Evolutionary conservation across 2,888 invertebrate genomes (phyloP).

Genomic region (Tipula lateralis): DNA sequence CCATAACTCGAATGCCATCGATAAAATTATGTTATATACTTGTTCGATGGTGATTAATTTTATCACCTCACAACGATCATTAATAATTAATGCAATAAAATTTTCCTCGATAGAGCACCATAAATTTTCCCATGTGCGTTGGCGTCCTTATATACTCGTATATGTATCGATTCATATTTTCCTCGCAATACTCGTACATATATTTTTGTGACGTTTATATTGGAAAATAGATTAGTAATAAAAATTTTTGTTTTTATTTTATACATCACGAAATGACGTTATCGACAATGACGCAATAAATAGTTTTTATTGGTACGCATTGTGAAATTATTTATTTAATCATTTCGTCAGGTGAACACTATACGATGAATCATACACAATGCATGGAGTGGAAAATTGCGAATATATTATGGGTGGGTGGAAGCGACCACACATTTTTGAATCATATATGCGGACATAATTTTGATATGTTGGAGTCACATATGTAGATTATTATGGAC

Average conservation of each 20-base stretch:
- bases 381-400: background rate
- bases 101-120: background rate
- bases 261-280: background rate
- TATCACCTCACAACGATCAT: background rate
- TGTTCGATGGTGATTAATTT: background rate
- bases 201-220: background rate
- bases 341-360: background rate
- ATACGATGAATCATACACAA: background rate
- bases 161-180: background rate
- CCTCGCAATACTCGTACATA: too few species aligned
- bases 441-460: background rate
- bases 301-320: background rate
- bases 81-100: background rate
- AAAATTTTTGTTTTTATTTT: background rate
- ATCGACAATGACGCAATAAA: background rate
- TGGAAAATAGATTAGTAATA: constrained; percentile 5
- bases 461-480: background rate
- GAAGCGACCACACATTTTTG: background rate
- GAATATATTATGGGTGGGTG: too few species aligned
- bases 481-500: background rate
- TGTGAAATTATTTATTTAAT: background rate
- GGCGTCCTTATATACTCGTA: background rate
- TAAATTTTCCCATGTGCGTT: background rate
- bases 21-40: background rate
- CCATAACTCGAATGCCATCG: background rate